Conservation (phyloP, 2,888 invertebrate species). For the Ferrisia virgata region DNA sequence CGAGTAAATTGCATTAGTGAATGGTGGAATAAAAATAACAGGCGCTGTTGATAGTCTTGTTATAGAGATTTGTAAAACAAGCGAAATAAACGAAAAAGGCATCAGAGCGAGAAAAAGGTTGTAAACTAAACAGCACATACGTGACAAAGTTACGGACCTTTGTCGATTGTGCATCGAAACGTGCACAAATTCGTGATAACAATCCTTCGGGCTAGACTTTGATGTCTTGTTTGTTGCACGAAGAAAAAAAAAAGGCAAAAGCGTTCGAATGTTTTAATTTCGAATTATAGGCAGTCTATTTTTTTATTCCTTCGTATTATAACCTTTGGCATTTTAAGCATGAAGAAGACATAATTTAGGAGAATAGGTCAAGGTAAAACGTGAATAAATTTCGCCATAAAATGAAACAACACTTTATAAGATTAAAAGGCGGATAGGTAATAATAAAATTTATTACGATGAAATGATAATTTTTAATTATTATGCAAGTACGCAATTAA, state of each 20-base stretch:
- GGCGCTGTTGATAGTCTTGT: constrained; percentile 33
- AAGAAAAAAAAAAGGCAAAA: background rate
- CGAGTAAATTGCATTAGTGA: constrained; percentile 35
- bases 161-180: constrained; percentile 45
- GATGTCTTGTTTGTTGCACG: constrained; percentile 24
- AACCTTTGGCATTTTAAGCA: background rate
- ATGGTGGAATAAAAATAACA: constrained; percentile 21
- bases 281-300: background rate
- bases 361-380: background rate
- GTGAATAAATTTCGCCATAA: background rate
- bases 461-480: too few relatives aligned
- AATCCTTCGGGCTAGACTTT: constrained; percentile 41
- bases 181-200: constrained; percentile 45
- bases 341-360: background rate
- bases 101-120: constrained; percentile 41
- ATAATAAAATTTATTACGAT: background rate
- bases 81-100: constrained; percentile 46
- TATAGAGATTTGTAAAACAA: constrained; percentile 44
- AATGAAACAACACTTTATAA: background rate
- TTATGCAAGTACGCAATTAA: too few relatives aligned
- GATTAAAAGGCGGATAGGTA: background rate
- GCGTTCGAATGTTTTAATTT: constrained; percentile 28
- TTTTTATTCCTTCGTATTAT: background rate
- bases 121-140: constrained; percentile 36
- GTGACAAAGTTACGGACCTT: constrained; percentile 46